Evolutionary conservation across 1,140 invertebrate genomes (phyloP).

Genomic region (Diabrotica undecimpunctata): DNA sequence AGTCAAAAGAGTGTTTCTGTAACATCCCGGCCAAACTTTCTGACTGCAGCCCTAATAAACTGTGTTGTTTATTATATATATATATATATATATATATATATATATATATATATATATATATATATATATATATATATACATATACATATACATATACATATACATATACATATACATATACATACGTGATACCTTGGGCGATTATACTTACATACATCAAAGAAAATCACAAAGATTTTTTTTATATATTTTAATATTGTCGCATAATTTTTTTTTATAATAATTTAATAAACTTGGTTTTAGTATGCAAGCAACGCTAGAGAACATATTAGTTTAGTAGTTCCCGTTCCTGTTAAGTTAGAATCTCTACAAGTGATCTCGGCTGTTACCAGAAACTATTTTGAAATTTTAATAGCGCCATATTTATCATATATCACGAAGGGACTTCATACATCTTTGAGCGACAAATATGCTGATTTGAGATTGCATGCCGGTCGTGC

Average conservation of each 20-base stretch:
- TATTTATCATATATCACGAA: slow-evolving; percentile 57
- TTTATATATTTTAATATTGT: no score
- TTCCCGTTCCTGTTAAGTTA: slow-evolving; percentile 62
- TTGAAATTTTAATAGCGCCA: slow-evolving; percentile 53
- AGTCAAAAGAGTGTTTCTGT: no score
- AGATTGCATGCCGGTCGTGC: slow-evolving; percentile 60
- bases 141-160: slow-evolving; percentile 6
- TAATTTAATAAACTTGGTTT: not conserved
- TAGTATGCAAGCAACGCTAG: not conserved
- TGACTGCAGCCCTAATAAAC: no score
- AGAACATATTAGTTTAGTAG: slow-evolving; percentile 19
- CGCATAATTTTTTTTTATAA: not conserved
- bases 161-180: slow-evolving; percentile 4
- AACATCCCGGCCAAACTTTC: no score
- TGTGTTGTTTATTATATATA: no score
- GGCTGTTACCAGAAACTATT: slow-evolving; percentile 64
- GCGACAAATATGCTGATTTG: slow-evolving; percentile 57
- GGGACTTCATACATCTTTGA: slow-evolving; percentile 53
- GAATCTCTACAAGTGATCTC: slow-evolving; percentile 76
- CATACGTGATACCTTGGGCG: no score
- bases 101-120: slow-evolving; percentile 8
- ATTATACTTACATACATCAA: no score
- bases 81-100: no score
- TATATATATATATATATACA: not conserved
- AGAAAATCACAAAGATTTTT: no score